These are phyloP conservation scores for Mercenaria mercenaria DNA, from an alignment of 1,140 invertebrate species.

Conservation along the genomic window DNA sequence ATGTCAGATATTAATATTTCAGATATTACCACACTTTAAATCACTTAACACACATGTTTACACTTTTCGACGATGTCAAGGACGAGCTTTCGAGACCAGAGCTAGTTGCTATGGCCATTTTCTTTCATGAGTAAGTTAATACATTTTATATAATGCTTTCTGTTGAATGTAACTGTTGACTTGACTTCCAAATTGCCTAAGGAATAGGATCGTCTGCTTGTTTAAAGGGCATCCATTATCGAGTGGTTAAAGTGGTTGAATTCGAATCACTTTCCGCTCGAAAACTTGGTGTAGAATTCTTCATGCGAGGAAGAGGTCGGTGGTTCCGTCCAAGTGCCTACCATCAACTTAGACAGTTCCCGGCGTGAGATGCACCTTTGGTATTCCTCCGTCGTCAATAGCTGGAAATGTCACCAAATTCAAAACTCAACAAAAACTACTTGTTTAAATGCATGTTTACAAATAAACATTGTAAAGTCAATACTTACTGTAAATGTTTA, in stretches of 20 bases:
- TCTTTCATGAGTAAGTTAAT: slow-evolving; percentile 75
- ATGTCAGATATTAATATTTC: too few relatives aligned
- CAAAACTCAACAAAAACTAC: too few relatives aligned
- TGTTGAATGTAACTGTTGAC: neutral
- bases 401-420: too few relatives aligned
- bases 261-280: slow-evolving; percentile 47
- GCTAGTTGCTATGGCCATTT: slow-evolving; percentile 66
- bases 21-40: slow-evolving; percentile 72
- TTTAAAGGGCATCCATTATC: slow-evolving; percentile 69
- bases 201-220: slow-evolving; percentile 14
- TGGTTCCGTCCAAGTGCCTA: neutral
- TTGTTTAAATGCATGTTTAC: too few relatives aligned
- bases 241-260: too few relatives aligned
- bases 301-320: too few relatives aligned
- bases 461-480: too few relatives aligned
- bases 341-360: too few relatives aligned
- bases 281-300: neutral
- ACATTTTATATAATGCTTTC: neutral
- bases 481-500: too few relatives aligned
- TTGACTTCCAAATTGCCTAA: neutral
- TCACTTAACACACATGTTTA: slow-evolving; percentile 71
- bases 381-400: too few relatives aligned
- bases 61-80: slow-evolving; percentile 48
- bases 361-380: too few relatives aligned
- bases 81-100: slow-evolving; percentile 11